These are phyloP conservation scores for Callopanchax toddi DNA, from an alignment of 2,113 vertebrate species.

Conservation along the genomic window DNA sequence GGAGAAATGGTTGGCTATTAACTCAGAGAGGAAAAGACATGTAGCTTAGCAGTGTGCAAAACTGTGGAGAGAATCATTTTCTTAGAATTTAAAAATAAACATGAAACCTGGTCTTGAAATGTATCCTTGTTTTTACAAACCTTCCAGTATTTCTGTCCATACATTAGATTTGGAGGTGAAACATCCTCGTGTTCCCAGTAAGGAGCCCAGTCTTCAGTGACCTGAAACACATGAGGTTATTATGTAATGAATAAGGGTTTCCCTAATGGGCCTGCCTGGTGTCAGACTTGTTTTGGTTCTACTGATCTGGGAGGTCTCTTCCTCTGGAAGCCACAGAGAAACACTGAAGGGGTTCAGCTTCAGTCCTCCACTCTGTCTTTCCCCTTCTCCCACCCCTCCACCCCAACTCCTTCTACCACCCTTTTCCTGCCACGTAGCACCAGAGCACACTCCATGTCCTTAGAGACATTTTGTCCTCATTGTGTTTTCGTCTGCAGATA, in stretches of 20 bases:
- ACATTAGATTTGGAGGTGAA: slow-evolving; percentile 25
- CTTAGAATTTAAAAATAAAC: slow-evolving; percentile 5
- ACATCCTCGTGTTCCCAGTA: slow-evolving; percentile 9
- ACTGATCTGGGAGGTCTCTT: slow-evolving; percentile 28
- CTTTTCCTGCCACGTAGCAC: slow-evolving; percentile 54
- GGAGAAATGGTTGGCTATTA: slow-evolving; percentile 7
- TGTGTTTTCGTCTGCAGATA: slow-evolving; percentile 36
- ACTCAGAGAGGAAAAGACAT: slow-evolving; percentile 1
- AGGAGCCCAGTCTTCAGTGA: slow-evolving; percentile 33
- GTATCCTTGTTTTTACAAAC: slow-evolving; percentile 30
- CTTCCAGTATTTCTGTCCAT: slow-evolving; percentile 16
- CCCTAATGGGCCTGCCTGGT: slow-evolving; percentile 21
- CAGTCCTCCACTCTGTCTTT: background rate
- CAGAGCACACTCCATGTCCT: slow-evolving; percentile 28
- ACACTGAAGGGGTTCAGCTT: slow-evolving; percentile 18
- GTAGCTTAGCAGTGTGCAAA: slow-evolving; percentile 3
- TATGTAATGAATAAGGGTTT: slow-evolving; percentile 8
- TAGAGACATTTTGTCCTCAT: slow-evolving; percentile 29
- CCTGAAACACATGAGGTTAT: slow-evolving; percentile 6
- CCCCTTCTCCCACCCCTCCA: background rate
- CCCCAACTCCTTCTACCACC: slow-evolving; percentile 13
- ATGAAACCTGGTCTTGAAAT: slow-evolving; percentile 8
- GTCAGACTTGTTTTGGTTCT: slow-evolving; percentile 45
- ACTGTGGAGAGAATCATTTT: background rate
- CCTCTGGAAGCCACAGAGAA: slow-evolving; percentile 42